Percentiles rank a stretch among this genome's conserved stretches.
Conservation (phyloP, 2,113 vertebrate species). For the Cathartes aura region DNA sequence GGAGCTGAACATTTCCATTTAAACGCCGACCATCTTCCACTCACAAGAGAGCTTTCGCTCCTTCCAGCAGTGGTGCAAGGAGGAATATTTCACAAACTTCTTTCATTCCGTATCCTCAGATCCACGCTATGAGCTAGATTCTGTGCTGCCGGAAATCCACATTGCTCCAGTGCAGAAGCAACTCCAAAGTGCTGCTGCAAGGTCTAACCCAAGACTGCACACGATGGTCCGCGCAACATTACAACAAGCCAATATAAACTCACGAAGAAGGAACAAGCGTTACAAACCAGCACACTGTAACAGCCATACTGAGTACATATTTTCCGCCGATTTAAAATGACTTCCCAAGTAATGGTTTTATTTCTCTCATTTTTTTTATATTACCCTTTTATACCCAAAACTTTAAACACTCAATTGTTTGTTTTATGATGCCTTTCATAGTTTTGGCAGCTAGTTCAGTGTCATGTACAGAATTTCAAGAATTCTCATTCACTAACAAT, state of each 20-base stretch:
- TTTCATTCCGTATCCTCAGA: background rate
- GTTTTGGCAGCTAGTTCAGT: background rate
- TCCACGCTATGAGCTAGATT: background rate
- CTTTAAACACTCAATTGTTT: slow-evolving; percentile 35
- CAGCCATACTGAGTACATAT: background rate
- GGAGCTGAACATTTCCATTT: background rate
- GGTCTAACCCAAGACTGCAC: rapidly evolving
- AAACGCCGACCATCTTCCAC: background rate
- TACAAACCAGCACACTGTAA: background rate
- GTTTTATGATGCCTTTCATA: slow-evolving; percentile 29
- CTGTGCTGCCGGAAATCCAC: background rate
- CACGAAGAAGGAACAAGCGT: background rate
- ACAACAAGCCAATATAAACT: background rate
- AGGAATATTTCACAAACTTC: background rate
- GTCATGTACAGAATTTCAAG: background rate
- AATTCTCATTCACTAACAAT: background rate
- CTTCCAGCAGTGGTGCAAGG: background rate
- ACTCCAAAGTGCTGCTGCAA: background rate
- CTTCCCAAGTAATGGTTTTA: background rate
- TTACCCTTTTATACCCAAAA: slow-evolving; percentile 27
- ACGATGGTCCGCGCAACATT: rapidly evolving
- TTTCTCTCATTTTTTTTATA: background rate
- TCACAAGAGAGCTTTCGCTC: background rate
- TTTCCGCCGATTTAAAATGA: background rate
- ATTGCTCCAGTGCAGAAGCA: background rate